Percentiles rank a stretch among this genome's conserved stretches.
Conservation (phyloP, 2,113 vertebrate species). For the Forbesichthys agassizii region DNA sequence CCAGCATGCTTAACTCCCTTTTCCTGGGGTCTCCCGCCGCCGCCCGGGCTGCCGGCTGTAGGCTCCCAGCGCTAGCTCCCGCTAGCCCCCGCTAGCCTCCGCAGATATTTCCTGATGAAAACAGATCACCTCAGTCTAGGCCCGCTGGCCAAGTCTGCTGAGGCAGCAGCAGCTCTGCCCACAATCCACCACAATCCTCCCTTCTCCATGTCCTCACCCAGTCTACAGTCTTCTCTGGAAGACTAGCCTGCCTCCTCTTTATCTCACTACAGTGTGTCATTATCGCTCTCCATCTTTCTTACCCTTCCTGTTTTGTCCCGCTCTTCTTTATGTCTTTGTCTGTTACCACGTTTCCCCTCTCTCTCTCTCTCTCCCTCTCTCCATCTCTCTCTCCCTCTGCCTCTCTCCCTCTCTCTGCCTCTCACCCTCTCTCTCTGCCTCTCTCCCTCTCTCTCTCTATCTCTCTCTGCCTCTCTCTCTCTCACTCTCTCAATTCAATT, state of each 20-base stretch:
- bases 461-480: background rate
- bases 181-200: constrained; percentile 68
- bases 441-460: background rate
- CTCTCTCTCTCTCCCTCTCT: background rate
- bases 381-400: no score
- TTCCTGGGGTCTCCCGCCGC: constrained; percentile 38
- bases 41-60: constrained; percentile 40
- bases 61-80: constrained; percentile 52
- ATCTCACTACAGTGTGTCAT: background rate
- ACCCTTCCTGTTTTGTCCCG: background rate
- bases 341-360: background rate
- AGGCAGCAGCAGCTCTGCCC: constrained; percentile 70
- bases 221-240: background rate
- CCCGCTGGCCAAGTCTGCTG: constrained; percentile 63
- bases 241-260: background rate
- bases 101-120: constrained; percentile 82
- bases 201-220: constrained; percentile 6
- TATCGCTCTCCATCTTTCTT: background rate
- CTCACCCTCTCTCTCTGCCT: no score
- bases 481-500: no score
- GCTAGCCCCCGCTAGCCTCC: constrained; percentile 56
- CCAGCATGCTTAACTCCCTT: constrained; percentile 25
- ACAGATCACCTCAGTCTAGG: constrained; percentile 71
- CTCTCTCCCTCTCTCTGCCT: background rate
- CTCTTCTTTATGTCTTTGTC: background rate